A percentile compares a stretch with the other conserved stretches of the same genome.
These are phyloP conservation scores for Calypte anna DNA, from an alignment of 2,113 vertebrate species.

Conservation along the genomic window DNA sequence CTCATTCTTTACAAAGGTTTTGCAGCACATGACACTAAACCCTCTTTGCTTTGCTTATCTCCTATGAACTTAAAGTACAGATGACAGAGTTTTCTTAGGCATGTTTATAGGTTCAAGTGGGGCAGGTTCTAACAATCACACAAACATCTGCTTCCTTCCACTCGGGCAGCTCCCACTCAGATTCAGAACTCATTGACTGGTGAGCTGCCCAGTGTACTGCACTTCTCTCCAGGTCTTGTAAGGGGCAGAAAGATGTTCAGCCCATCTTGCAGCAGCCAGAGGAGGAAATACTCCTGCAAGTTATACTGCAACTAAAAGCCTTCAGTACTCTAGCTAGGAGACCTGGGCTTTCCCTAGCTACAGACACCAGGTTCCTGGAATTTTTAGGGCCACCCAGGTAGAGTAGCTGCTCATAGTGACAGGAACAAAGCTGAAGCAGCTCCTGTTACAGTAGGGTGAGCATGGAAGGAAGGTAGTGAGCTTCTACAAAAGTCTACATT, in stretches of 20 bases:
- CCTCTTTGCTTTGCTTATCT: conserved; percentile 4
- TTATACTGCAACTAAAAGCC: neutral
- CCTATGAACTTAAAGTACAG: neutral
- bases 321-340: neutral
- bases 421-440: neutral
- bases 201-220: neutral
- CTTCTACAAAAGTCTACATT: neutral
- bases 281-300: neutral
- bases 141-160: neutral
- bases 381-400: neutral
- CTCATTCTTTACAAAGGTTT: conserved; percentile 18
- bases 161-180: neutral
- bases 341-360: neutral
- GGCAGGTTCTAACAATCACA: neutral
- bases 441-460: neutral
- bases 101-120: neutral
- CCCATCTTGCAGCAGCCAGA: neutral
- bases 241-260: neutral
- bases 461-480: neutral
- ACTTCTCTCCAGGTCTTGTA: neutral
- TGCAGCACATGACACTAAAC: neutral
- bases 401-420: neutral
- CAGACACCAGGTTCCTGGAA: neutral
- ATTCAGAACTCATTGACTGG: neutral
- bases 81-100: neutral